Conservation (phyloP, 2,113 vertebrate species). For the Pithys albifrons region DNA sequence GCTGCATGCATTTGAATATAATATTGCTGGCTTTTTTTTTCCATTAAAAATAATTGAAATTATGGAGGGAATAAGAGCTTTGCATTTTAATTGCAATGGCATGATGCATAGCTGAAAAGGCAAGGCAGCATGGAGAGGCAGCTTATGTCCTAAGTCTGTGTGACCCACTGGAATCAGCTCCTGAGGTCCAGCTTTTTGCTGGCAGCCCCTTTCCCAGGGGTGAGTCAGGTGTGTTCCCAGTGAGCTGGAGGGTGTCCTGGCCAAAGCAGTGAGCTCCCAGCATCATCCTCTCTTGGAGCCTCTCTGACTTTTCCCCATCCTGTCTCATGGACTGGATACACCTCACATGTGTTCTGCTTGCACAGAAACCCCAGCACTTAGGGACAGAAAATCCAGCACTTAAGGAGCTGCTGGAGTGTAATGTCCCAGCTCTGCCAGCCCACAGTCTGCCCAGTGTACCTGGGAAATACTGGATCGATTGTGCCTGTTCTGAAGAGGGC, state of each 20-base stretch:
- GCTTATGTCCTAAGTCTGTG: background rate
- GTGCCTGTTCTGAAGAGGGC: background rate
- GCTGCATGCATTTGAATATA: constrained; percentile 1
- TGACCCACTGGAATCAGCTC: background rate
- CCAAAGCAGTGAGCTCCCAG: background rate
- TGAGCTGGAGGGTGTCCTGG: background rate
- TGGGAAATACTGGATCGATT: background rate
- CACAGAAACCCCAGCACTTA: background rate
- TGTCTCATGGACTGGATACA: rapidly evolving
- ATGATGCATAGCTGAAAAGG: background rate
- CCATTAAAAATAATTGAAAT: constrained; percentile 17
- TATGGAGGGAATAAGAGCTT: background rate
- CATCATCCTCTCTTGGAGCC: background rate
- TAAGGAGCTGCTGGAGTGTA: background rate
- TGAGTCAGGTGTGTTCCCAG: background rate
- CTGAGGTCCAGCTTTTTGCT: background rate
- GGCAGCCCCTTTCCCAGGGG: background rate
- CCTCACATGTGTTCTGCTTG: background rate
- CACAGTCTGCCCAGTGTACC: background rate
- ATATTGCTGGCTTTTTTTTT: background rate
- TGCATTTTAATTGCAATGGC: background rate
- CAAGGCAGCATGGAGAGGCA: background rate
- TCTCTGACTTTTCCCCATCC: background rate
- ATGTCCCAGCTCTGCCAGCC: background rate
- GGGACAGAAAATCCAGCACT: background rate